A percentile compares a stretch with the other conserved stretches of the same genome.
Evolutionary conservation across 2,113 vertebrate species (phyloP).

Genomic region (Aspidoscelis tigris): DNA sequence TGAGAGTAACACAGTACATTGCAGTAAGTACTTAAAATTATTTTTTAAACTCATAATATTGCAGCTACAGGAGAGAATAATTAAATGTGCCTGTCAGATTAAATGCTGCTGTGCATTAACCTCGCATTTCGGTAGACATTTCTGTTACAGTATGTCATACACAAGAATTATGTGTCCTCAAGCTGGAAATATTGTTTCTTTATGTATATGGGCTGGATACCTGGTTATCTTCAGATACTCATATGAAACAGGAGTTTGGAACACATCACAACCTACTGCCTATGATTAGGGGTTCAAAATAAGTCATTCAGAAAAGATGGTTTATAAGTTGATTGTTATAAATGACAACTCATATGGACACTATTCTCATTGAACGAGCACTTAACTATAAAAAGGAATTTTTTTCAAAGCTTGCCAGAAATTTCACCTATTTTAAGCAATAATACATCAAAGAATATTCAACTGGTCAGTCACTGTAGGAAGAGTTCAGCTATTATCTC

Average conservation of each 20-base stretch:
- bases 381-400: background rate
- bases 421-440: background rate
- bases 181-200: background rate
- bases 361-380: background rate
- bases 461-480: background rate
- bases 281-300: no score
- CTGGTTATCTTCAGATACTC: background rate
- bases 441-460: background rate
- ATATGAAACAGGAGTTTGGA: background rate
- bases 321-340: no score
- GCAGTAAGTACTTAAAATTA: no score
- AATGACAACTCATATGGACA: no score
- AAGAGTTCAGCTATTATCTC: no score
- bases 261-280: no score
- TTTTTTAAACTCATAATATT: no score
- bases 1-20: no score
- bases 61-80: no score
- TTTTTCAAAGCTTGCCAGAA: background rate
- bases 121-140: background rate
- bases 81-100: no score
- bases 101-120: no score
- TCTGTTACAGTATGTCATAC: background rate
- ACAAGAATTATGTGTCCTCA: background rate
- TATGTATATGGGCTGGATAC: background rate
- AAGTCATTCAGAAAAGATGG: no score